phyloP scores from a whole-genome alignment of 2,888 invertebrate species.

The Pachydiplax longipennis region DNA sequence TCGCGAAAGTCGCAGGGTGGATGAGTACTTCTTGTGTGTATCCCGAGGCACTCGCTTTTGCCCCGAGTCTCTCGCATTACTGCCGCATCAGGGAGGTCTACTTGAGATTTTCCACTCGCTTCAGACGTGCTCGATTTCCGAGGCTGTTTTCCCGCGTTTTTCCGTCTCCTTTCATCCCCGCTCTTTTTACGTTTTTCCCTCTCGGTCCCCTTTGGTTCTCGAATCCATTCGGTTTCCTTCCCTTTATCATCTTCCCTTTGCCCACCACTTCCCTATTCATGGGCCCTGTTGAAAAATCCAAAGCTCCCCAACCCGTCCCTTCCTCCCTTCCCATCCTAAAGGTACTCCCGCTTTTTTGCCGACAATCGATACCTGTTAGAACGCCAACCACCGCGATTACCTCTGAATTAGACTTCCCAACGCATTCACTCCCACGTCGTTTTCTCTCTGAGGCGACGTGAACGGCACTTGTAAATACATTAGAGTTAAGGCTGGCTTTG shows the following conservation, averaged over 20 bases:
- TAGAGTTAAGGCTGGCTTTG: no score
- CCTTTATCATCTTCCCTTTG: neutral
- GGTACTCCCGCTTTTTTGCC: neutral
- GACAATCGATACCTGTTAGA: neutral
- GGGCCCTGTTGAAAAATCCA: neutral
- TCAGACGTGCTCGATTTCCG: neutral
- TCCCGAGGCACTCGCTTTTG: neutral
- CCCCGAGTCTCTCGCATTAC: neutral
- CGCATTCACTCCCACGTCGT: neutral
- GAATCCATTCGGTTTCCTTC: neutral
- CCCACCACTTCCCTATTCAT: neutral
- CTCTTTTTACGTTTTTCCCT: neutral
- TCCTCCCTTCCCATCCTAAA: neutral
- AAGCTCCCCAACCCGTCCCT: neutral
- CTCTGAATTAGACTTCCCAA: neutral
- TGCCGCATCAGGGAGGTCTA: no score
- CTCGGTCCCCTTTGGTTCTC: neutral
- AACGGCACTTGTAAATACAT: neutral
- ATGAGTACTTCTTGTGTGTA: neutral
- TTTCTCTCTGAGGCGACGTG: neutral
- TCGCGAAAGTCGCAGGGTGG: neutral
- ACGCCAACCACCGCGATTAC: neutral
- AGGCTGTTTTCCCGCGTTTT: neutral
- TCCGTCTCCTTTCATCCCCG: neutral
- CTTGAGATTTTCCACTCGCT: no score